Percentiles rank a stretch among this genome's conserved stretches.
These are phyloP conservation scores for Eolophus roseicapilla DNA, from an alignment of 2,113 vertebrate species.

Conservation along the genomic window DNA sequence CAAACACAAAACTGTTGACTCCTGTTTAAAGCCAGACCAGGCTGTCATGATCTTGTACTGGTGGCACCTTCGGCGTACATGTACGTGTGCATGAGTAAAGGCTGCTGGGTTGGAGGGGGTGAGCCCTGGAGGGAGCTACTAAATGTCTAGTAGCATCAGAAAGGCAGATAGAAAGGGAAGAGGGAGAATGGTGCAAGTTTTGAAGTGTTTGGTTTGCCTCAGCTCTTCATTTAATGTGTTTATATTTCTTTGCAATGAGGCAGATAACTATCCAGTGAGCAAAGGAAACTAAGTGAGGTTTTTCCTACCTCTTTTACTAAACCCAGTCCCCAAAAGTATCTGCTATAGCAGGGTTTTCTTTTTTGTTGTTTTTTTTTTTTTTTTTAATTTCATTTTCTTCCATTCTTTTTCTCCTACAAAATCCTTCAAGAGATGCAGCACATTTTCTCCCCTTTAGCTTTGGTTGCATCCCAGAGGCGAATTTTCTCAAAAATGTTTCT, in stretches of 20 bases:
- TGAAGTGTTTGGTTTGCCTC: not conserved
- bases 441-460: not conserved
- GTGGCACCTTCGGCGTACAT: not conserved
- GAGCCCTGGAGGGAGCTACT: not conserved
- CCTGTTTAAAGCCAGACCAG: not conserved
- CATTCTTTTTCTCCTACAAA: not conserved
- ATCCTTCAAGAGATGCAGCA: not conserved
- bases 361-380: not conserved
- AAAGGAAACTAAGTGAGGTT: not conserved
- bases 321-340: not conserved
- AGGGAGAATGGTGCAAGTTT: not conserved
- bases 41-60: not conserved
- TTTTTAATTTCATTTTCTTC: conserved; percentile 10
- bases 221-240: not conserved
- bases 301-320: not conserved
- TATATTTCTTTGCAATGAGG: not conserved
- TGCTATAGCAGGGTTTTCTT: not conserved
- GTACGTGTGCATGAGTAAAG: fast-evolving
- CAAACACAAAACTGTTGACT: not conserved
- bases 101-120: not conserved
- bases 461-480: not conserved
- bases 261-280: not conserved
- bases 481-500: conserved; percentile 2
- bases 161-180: not conserved
- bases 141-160: not conserved